A percentile compares a stretch with the other conserved stretches of the same genome.
Conservation (phyloP, 1,140 invertebrate species). For the Zaprionus camerounensis region DNA sequence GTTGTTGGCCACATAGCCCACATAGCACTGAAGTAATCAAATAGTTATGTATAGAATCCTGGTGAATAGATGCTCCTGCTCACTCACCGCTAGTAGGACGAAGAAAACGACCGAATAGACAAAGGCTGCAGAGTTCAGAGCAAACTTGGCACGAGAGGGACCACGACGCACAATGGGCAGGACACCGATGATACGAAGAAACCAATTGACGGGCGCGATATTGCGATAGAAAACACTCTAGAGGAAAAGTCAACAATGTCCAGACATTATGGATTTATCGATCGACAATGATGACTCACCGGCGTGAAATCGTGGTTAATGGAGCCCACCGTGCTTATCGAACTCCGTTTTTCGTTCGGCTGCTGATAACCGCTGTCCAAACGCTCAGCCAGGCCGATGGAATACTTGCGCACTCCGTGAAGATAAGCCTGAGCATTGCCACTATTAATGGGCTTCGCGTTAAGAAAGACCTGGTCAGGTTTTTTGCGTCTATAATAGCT, state of each 20-base stretch:
- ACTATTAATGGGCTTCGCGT: constrained; percentile 74
- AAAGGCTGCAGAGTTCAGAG: constrained; percentile 85
- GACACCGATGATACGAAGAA: constrained; percentile 86
- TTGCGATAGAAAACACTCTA: constrained; percentile 86
- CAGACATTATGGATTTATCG: neutral
- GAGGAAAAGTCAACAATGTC: neutral
- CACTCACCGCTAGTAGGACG: constrained; percentile 81
- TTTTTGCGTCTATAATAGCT: constrained; percentile 80
- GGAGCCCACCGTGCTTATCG: constrained; percentile 60
- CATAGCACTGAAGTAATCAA: constrained; percentile 80
- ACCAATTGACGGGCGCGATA: constrained; percentile 86
- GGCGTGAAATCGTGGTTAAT: constrained; percentile 68
- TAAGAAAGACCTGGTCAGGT: constrained; percentile 72
- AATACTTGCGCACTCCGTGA: constrained; percentile 72
- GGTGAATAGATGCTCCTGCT: neutral
- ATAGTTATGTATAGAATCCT: neutral
- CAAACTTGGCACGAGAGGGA: constrained; percentile 84
- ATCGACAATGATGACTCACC: constrained; percentile 36
- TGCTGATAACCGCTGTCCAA: constrained; percentile 65
- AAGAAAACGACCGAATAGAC: constrained; percentile 86
- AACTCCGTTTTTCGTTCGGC: constrained; percentile 61
- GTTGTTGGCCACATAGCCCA: constrained; percentile 86
- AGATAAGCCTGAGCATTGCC: constrained; percentile 73
- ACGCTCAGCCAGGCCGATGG: constrained; percentile 72
- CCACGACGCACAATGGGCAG: constrained; percentile 85